Evolutionary conservation across 2,113 vertebrate species (phyloP).

Genomic region (Vidua macroura): DNA sequence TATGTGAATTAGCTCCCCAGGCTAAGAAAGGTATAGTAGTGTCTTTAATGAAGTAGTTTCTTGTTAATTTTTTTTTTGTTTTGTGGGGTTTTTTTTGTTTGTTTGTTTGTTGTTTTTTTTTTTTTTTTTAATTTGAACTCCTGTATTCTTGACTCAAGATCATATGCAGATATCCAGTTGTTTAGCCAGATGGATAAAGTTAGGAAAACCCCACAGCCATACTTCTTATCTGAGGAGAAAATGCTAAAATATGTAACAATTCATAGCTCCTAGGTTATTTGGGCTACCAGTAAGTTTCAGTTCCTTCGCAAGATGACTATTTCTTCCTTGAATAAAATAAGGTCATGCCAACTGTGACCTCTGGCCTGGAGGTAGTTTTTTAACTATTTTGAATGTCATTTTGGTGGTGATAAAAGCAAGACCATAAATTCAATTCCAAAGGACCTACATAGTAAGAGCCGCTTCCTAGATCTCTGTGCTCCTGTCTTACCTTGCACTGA

Average conservation of each 20-base stretch:
- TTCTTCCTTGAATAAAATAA: not conserved
- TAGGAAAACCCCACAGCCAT: not conserved
- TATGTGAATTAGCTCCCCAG: not conserved
- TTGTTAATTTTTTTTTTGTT: not conserved
- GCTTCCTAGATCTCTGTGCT: not conserved
- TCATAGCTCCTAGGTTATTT: not conserved
- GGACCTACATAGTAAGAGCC: not conserved
- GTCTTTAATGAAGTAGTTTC: not conserved
- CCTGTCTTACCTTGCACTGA: not conserved
- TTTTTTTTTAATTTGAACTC: not conserved
- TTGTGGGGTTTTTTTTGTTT: not conserved
- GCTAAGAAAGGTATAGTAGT: not conserved
- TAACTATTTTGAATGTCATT: not conserved
- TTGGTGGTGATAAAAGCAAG: not conserved
- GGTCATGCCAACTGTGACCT: rapidly evolving
- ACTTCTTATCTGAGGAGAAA: not conserved
- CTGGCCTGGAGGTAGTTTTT: not conserved
- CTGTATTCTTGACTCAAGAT: not conserved
- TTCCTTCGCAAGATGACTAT: not conserved
- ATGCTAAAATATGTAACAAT: not conserved
- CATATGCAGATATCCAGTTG: not conserved
- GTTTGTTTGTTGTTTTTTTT: not conserved
- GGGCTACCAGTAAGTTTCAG: not conserved
- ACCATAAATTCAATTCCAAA: not conserved
- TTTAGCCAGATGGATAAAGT: not conserved